phyloP scores from a whole-genome alignment of 2,113 vertebrate genomes.

The Pogona vitticeps region DNA sequence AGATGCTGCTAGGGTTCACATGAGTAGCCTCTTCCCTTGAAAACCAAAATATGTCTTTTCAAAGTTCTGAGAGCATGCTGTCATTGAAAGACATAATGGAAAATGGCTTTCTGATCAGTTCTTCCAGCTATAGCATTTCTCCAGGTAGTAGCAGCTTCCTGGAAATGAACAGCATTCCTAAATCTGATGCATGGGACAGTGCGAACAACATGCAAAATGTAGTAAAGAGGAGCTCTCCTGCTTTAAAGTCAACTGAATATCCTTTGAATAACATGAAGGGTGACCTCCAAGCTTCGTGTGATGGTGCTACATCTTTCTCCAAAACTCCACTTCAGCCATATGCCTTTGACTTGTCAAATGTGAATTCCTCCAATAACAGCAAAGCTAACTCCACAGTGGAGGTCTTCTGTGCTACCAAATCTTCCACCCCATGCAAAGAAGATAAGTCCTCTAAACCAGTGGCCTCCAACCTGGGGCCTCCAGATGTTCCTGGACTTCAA shows the following conservation, averaged over 20 bases:
- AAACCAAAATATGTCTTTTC: conserved; percentile 60
- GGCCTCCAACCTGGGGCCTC: too few species aligned
- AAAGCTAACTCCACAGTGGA: background rate
- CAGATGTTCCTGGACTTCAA: too few species aligned
- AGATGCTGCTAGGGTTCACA: background rate
- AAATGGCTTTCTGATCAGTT: conserved; percentile 45
- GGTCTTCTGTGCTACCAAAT: background rate
- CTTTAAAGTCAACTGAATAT: background rate
- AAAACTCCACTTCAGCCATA: conserved; percentile 29
- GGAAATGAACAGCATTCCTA: conserved; percentile 18
- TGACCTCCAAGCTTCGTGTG: conserved; percentile 35
- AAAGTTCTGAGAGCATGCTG: conserved; percentile 6
- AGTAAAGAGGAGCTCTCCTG: background rate
- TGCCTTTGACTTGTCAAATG: conserved; percentile 36
- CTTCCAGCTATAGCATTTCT: background rate
- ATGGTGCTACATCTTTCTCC: conserved; percentile 41
- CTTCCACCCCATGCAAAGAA: conserved; percentile 57
- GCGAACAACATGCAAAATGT: background rate
- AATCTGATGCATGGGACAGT: conserved; percentile 26
- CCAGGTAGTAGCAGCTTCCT: conserved; percentile 8
- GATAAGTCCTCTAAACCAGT: conserved; percentile 35
- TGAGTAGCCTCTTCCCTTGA: background rate
- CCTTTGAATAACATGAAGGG: conserved; percentile 16
- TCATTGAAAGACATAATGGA: conserved; percentile 62
- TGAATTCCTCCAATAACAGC: conserved; percentile 32